Evolutionary conservation across 2,797 vertebrate genomes (phyloP).

Genomic region (Helicolenus hilgendorfi): DNA sequence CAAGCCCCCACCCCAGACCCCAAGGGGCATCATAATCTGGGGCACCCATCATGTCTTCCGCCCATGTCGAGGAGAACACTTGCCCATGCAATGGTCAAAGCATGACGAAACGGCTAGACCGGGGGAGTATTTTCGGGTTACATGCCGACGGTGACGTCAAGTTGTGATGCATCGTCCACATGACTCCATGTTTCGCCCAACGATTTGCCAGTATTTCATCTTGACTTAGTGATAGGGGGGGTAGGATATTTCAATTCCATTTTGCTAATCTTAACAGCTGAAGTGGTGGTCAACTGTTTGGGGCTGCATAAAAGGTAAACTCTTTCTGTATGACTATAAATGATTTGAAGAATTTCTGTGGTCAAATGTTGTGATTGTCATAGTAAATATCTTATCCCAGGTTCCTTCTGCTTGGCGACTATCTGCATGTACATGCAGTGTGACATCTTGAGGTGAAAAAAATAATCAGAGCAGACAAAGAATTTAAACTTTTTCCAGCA

Average conservation of each 20-base stretch:
- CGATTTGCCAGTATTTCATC: slow-evolving; percentile 83
- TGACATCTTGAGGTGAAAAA: neutral
- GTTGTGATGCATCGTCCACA: slow-evolving; percentile 88
- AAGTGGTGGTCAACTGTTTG: slow-evolving; percentile 87
- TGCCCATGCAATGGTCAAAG: slow-evolving; percentile 76
- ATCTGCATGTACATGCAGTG: slow-evolving; percentile 20
- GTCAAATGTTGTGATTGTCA: neutral
- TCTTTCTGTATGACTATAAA: slow-evolving; percentile 20
- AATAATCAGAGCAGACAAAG: neutral
- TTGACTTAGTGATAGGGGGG: slow-evolving; percentile 51
- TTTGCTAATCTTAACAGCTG: slow-evolving; percentile 84
- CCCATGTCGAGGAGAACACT: slow-evolving; percentile 9
- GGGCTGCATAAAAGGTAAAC: slow-evolving; percentile 84
- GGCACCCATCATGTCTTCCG: slow-evolving; percentile 75
- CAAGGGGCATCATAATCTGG: slow-evolving; percentile 75
- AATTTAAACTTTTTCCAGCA: slow-evolving; percentile 15
- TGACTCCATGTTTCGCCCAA: slow-evolving; percentile 91
- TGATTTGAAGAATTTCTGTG: neutral
- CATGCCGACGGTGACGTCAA: slow-evolving; percentile 88
- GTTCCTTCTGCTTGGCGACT: neutral
- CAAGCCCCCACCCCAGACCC: neutral
- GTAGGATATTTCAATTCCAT: slow-evolving; percentile 77
- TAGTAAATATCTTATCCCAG: neutral
- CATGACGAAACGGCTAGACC: slow-evolving; percentile 68
- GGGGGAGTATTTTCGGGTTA: slow-evolving; percentile 49